Percentiles rank a stretch among this genome's conserved stretches.
Evolutionary conservation across 2,113 vertebrate genomes (phyloP).

Genomic region (Spilogale gracilis): DNA sequence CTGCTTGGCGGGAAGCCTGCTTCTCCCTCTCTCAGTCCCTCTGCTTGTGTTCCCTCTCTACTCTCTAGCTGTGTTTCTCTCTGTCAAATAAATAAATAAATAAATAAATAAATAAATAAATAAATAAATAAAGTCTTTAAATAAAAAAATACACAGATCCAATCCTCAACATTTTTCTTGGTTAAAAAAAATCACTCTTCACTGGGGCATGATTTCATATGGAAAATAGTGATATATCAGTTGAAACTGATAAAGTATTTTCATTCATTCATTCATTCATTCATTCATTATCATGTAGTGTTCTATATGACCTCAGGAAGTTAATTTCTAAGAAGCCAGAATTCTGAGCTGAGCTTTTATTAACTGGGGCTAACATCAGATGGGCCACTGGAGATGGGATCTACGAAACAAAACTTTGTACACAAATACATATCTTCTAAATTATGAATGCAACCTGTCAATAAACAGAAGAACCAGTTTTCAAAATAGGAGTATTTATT

Average conservation of each 20-base stretch:
- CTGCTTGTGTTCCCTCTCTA: no score
- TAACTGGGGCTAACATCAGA: slow-evolving; percentile 1
- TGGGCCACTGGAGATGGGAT: neutral
- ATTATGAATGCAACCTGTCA: neutral
- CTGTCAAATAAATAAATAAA: no score
- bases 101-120: no score
- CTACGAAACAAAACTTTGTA: neutral
- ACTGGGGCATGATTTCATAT: slow-evolving; percentile 9
- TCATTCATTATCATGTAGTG: neutral
- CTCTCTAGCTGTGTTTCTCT: no score
- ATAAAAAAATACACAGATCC: neutral
- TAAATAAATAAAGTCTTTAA: no score
- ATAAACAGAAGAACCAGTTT: slow-evolving; percentile 40
- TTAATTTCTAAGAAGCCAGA: neutral
- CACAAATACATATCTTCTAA: neutral
- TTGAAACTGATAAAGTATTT: neutral
- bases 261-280: neutral
- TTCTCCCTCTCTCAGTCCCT: no score
- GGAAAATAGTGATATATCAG: neutral
- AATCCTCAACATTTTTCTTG: neutral
- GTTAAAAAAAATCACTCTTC: neutral
- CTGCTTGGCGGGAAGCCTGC: no score
- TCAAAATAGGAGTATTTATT: neutral
- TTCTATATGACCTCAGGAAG: neutral
- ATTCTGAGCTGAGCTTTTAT: slow-evolving; percentile 40